Evolutionary conservation across 2,797 vertebrate species (phyloP), one percentile per base, ranked within the genome.

Genomic region (Coregonus suidteri): DNA sequence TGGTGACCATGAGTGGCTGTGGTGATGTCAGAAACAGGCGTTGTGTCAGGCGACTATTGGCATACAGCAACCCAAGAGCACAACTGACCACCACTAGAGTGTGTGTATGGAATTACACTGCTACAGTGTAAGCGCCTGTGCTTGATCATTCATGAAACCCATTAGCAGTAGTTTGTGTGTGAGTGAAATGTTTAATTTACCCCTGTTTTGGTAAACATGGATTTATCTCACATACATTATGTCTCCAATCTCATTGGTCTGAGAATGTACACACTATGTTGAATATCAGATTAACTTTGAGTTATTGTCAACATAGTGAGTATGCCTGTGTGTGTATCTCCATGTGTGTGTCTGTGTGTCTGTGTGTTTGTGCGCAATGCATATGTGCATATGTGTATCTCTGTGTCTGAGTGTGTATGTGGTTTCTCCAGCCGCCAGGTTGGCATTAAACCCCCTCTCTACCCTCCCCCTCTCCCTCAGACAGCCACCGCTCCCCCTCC

Each of bases 371-470:
- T 80, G 78, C 34, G 79, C 76, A 68, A 75, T 73, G 71, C 79
- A 81, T 84, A 78, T 78, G 79, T 73, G 71, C 79, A 81, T 84
- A 78, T 78, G 79, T 81, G 78, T 84, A 75, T 53, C 77, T 75
- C 81, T 88, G 85, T 88, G 79, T 85, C 84, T 79, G 51, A 84
- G 74, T 85, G 85, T 90, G 86, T 89, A 79, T 73, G 81, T 86
- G 75, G 88, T 90, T 88, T 85, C 84, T 92, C n/a, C 20, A 25
- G 59, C 59, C 20, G 20, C 59, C 87, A 92, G 88, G 91, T 90
- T 94, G 92, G 89, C 90, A 93, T 89, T 83, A 91, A 91, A 73
- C 92, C 90, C 86, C 93, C 90, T 90, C 78, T 67, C 82, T 72
- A 59, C 64, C 66, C 70, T n/a, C 76, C 80, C 82, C 83, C 79